phyloP scores from a whole-genome alignment of 2,888 invertebrate genomes.

The Ctenicera cuprea region DNA sequence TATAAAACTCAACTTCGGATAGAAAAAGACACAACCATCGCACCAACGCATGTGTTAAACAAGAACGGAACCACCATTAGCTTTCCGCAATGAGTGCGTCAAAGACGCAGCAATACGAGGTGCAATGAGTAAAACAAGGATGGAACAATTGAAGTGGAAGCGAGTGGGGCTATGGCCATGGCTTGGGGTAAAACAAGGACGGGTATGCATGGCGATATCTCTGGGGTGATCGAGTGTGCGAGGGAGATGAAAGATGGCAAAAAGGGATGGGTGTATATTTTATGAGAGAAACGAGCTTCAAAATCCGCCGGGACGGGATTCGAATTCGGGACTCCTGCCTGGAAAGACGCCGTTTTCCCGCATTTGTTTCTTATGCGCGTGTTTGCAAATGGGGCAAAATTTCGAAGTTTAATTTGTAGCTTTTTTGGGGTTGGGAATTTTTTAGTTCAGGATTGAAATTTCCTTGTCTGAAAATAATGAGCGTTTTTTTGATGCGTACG shows the following conservation, averaged over 20 bases:
- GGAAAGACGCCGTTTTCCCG: slow-evolving; percentile 52
- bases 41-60: not conserved
- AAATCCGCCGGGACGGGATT: slow-evolving; percentile 61
- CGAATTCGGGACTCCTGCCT: slow-evolving; percentile 56
- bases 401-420: slow-evolving; percentile 24
- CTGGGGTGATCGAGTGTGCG: slow-evolving; percentile 51
- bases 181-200: slow-evolving; percentile 55
- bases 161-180: not conserved
- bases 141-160: not conserved
- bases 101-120: not conserved
- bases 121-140: not conserved
- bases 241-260: slow-evolving; percentile 55
- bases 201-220: slow-evolving; percentile 48
- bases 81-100: not conserved
- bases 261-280: slow-evolving; percentile 57
- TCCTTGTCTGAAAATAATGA: not conserved
- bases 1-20: not conserved
- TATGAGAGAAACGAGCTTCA: slow-evolving; percentile 61
- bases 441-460: not conserved
- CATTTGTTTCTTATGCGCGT: slow-evolving; percentile 47
- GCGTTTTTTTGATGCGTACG: no score
- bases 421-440: slow-evolving; percentile 1
- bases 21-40: not conserved
- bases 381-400: slow-evolving; percentile 37
- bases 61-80: not conserved